Evolutionary conservation across 2,113 vertebrate genomes (phyloP).

Genomic region (Oncorhynchus keta): DNA sequence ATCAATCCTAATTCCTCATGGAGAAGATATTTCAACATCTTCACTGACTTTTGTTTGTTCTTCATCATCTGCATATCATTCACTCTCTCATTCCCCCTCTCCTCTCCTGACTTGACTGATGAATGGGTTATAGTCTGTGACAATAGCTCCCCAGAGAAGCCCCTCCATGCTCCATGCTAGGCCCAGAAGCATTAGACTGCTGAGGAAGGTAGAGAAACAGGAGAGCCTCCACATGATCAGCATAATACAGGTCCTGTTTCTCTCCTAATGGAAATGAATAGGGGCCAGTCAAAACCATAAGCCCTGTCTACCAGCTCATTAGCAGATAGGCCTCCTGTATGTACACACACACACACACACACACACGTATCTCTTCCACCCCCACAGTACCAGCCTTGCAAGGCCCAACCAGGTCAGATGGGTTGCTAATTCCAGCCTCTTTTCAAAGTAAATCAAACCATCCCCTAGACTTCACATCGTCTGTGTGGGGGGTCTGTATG

Average conservation of each 20-base stretch:
- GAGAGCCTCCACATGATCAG: slow-evolving; percentile 25
- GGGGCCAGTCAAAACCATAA: slow-evolving; percentile 33
- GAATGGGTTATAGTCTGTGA: slow-evolving; percentile 45
- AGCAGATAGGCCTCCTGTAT: not conserved
- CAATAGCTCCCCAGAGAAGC: slow-evolving; percentile 40
- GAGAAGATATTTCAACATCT: not conserved
- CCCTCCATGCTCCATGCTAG: slow-evolving; percentile 8
- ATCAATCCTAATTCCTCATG: not conserved
- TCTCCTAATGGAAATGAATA: slow-evolving; percentile 35
- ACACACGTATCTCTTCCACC: not conserved
- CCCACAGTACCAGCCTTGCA: not conserved
- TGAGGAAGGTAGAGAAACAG: not conserved
- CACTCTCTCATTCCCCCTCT: not conserved
- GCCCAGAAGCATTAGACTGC: not conserved
- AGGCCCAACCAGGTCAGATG: slow-evolving; percentile 1
- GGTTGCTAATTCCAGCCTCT: not conserved
- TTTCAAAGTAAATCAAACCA: too few relatives aligned
- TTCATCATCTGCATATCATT: not conserved
- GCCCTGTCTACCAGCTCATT: not conserved
- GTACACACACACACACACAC: not conserved
- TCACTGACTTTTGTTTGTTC: not conserved
- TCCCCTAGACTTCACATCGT: too few relatives aligned
- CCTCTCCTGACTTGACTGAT: slow-evolving; percentile 31
- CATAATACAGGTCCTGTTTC: slow-evolving; percentile 36
- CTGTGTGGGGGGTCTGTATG: too few relatives aligned